Conservation (phyloP, 2,888 invertebrate species). For the Callyntrura guangdongensis region DNA sequence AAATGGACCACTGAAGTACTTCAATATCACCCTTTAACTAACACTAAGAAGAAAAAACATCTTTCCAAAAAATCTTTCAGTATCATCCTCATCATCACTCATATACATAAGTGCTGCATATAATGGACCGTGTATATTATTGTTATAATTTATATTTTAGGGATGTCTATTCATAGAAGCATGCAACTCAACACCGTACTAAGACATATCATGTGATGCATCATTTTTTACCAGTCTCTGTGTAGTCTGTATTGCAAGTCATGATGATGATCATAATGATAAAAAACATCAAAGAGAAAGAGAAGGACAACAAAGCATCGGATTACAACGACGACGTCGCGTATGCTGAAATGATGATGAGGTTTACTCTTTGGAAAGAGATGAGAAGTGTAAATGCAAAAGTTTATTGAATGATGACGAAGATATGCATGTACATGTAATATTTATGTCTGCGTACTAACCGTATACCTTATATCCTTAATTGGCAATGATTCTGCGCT, state of each 20-base stretch:
- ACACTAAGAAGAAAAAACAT: slow-evolving; percentile 26
- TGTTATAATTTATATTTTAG: neutral
- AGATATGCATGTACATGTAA: slow-evolving; percentile 17
- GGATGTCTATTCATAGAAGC: slow-evolving; percentile 3
- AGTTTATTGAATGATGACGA: slow-evolving; percentile 29
- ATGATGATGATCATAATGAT: slow-evolving; percentile 38
- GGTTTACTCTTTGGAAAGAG: neutral
- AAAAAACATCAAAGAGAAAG: slow-evolving; percentile 27
- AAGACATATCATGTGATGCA: slow-evolving; percentile 32
- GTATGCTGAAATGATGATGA: slow-evolving; percentile 3
- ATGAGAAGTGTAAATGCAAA: slow-evolving; percentile 4
- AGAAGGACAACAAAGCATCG: slow-evolving; percentile 51
- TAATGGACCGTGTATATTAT: neutral
- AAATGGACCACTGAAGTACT: slow-evolving; percentile 22
- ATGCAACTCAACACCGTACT: neutral
- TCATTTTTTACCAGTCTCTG: neutral
- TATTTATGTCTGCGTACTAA: neutral
- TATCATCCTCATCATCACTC: slow-evolving; percentile 60
- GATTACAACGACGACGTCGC: slow-evolving; percentile 27
- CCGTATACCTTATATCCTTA: slow-evolving; percentile 4
- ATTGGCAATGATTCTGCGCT: slow-evolving; percentile 36
- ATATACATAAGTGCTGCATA: slow-evolving; percentile 30
- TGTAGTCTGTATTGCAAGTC: slow-evolving; percentile 27
- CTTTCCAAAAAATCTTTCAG: slow-evolving; percentile 26
- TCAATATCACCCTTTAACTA: neutral